Evolutionary conservation across 2,797 vertebrate species (phyloP).

Genomic region (Chrysocyon brachyurus): DNA sequence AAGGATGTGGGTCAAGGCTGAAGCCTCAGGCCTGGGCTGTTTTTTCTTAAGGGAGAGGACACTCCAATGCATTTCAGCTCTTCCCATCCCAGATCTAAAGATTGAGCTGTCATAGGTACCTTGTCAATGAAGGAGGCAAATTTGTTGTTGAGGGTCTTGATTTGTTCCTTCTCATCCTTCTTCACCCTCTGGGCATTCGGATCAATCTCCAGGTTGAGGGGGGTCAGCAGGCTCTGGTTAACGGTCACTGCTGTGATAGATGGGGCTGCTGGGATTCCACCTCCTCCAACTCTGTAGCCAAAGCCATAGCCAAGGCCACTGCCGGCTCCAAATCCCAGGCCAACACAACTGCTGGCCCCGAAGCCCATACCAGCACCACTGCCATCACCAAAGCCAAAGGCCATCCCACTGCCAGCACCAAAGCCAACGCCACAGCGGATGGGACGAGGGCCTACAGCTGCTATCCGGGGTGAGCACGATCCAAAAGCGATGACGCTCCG

Average conservation of each 20-base stretch:
- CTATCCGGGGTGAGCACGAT: slow-evolving; percentile 60
- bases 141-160: slow-evolving; percentile 94
- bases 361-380: slow-evolving; percentile 79
- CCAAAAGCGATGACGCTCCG: slow-evolving; percentile 65
- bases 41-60: slow-evolving; percentile 1
- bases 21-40: neutral
- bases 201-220: slow-evolving; percentile 84
- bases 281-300: slow-evolving; percentile 83
- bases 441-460: slow-evolving; percentile 81
- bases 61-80: neutral
- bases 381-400: slow-evolving; percentile 68
- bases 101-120: slow-evolving; percentile 82
- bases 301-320: slow-evolving; percentile 77
- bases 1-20: neutral
- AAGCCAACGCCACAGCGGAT: slow-evolving; percentile 82
- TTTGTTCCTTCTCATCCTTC: slow-evolving; percentile 90
- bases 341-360: slow-evolving; percentile 71
- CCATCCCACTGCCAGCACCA: slow-evolving; percentile 55
- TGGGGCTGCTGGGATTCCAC: slow-evolving; percentile 82
- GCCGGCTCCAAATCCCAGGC: slow-evolving; percentile 78
- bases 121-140: slow-evolving; percentile 95
- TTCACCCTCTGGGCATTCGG: slow-evolving; percentile 84
- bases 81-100: neutral
- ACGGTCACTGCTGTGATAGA: slow-evolving; percentile 82
- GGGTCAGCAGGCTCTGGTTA: slow-evolving; percentile 81